Percentiles rank a stretch among this genome's conserved stretches.
Conservation (phyloP, 2,797 vertebrate genomes). For the Sebastes oblongus region DNA sequence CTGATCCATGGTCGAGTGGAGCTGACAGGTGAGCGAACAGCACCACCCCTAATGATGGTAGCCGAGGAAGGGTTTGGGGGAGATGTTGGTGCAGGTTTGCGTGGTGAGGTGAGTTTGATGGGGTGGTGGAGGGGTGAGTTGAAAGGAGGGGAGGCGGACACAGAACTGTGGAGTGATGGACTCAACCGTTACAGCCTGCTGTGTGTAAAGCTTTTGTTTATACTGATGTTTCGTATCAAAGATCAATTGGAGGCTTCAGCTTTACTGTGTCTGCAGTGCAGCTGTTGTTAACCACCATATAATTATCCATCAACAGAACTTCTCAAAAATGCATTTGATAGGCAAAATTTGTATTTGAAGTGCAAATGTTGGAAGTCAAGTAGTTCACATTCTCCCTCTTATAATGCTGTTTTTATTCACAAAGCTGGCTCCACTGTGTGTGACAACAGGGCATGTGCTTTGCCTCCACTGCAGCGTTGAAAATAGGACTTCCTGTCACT, state of each 20-base stretch:
- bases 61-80: conserved; percentile 58
- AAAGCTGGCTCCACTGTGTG: conserved; percentile 4
- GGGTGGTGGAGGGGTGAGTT: conserved; percentile 20
- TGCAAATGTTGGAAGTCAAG: not conserved
- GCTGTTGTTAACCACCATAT: not conserved
- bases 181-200: conserved; percentile 51
- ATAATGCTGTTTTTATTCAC: conserved; percentile 27
- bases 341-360: not conserved
- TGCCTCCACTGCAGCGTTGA: conserved; percentile 20
- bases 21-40: conserved; percentile 83
- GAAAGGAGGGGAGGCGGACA: conserved; percentile 24
- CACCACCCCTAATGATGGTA: conserved; percentile 77
- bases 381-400: not conserved
- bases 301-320: conserved; percentile 5
- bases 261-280: not conserved
- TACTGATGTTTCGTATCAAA: conserved; percentile 39
- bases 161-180: conserved; percentile 51
- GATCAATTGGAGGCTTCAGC: conserved; percentile 22
- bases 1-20: conserved; percentile 78
- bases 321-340: not conserved
- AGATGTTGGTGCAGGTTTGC: conserved; percentile 34
- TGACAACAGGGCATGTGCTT: conserved; percentile 50
- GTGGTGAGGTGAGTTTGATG: conserved; percentile 48
- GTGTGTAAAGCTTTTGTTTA: conserved; percentile 56
- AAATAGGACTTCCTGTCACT: conserved; percentile 46